Conservation (phyloP, 2,113 vertebrate genomes). For the Eubucco bourcierii region DNA sequence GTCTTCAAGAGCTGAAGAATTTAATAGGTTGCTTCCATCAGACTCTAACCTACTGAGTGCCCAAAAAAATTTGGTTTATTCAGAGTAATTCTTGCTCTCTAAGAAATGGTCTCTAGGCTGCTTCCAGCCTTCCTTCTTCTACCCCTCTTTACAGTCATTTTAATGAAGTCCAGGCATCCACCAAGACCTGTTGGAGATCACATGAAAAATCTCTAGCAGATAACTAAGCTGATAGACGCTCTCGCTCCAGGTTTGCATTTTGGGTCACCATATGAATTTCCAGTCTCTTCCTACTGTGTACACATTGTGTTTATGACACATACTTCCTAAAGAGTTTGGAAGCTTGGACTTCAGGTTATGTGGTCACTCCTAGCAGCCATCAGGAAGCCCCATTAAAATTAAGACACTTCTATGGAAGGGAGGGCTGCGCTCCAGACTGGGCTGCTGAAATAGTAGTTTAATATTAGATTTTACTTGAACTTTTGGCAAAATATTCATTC, state of each 20-base stretch:
- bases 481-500: constrained; percentile 48
- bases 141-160: background rate
- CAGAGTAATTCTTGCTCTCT: background rate
- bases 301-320: background rate
- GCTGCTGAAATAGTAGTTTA: background rate
- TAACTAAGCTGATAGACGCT: background rate
- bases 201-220: background rate
- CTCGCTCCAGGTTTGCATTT: background rate
- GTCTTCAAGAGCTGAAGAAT: background rate
- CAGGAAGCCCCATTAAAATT: background rate
- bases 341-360: background rate
- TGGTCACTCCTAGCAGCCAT: background rate
- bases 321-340: background rate
- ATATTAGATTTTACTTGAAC: constrained; percentile 39
- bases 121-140: background rate
- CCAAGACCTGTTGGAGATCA: background rate
- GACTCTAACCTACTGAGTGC: background rate
- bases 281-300: background rate
- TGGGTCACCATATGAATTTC: background rate
- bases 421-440: background rate
- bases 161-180: background rate
- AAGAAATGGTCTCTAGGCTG: background rate
- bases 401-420: background rate
- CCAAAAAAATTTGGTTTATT: background rate
- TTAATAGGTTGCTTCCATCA: background rate